Percentiles rank a stretch among this genome's conserved stretches.
Conservation (phyloP, 2,797 vertebrate genomes). For the Ptychobarbus kaznakovi region DNA sequence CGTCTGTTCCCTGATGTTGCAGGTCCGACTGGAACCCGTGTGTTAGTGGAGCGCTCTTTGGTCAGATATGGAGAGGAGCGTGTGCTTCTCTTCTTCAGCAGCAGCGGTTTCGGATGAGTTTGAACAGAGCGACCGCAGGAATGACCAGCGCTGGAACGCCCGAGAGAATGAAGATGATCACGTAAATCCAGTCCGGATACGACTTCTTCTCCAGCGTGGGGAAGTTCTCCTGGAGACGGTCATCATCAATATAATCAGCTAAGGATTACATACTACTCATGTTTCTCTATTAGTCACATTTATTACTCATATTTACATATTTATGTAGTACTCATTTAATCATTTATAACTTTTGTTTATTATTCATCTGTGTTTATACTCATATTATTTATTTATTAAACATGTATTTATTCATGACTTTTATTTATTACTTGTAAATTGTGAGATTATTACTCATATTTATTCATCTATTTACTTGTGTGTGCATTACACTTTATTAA, state of each 20-base stretch:
- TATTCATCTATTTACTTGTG: neutral
- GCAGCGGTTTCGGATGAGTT: slow-evolving; percentile 68
- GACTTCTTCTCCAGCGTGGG: slow-evolving; percentile 44
- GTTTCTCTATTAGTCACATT: neutral
- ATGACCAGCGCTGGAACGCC: slow-evolving; percentile 80
- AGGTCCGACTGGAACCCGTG: too few relatives aligned
- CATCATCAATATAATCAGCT: neutral
- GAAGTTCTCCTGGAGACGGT: slow-evolving; percentile 28
- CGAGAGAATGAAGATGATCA: slow-evolving; percentile 79
- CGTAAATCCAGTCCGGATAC: slow-evolving; percentile 81
- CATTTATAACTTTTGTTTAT: neutral
- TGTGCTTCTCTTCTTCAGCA: slow-evolving; percentile 15
- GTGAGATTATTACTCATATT: neutral
- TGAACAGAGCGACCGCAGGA: slow-evolving; percentile 77
- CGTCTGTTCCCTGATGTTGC: neutral
- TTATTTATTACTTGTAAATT: neutral
- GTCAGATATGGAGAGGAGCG: slow-evolving; percentile 33
- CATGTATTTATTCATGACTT: neutral
- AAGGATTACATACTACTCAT: neutral
- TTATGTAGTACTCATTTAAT: neutral
- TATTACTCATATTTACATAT: neutral
- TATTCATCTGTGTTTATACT: neutral
- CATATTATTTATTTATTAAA: neutral
- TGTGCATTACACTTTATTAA: neutral
- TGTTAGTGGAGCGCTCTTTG: neutral